phyloP scores from a whole-genome alignment of 2,113 vertebrate species.

The Dipodomys spectabilis region DNA sequence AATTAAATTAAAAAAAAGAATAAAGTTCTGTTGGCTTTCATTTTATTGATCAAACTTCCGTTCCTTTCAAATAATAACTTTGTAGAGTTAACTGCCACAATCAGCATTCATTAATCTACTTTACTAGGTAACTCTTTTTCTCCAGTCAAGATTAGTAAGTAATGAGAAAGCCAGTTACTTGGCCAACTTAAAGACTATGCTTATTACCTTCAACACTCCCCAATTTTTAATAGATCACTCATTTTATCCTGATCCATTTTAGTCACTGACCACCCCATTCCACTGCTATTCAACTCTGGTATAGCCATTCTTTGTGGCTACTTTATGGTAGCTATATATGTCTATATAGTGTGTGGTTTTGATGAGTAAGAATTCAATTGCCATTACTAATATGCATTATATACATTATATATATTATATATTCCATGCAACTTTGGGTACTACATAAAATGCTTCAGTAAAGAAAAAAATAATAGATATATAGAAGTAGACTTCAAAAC shows the following conservation, averaged over 20 bases:
- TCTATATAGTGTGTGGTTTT: neutral
- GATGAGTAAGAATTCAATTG: neutral
- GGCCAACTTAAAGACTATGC: neutral
- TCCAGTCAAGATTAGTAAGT: neutral
- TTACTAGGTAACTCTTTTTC: neutral
- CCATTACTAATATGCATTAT: neutral
- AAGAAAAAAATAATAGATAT: constrained; percentile 48
- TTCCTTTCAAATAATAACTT: constrained; percentile 40
- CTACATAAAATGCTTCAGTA: constrained; percentile 46
- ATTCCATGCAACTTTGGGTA: constrained; percentile 25
- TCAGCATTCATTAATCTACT: constrained; percentile 12
- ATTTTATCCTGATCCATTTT: constrained; percentile 1
- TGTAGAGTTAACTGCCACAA: neutral
- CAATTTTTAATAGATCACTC: constrained; percentile 21
- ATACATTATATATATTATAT: neutral
- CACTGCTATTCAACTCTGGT: neutral
- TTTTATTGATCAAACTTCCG: neutral
- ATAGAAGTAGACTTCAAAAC: constrained; percentile 33
- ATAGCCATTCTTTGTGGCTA: neutral
- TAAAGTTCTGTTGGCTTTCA: constrained; percentile 43
- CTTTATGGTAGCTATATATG: neutral
- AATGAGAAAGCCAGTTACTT: neutral
- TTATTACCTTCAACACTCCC: neutral
- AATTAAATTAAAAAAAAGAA: no score
- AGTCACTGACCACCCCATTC: neutral